phyloP scores from a whole-genome alignment of 2,797 vertebrate genomes.

The Columba guinea region DNA sequence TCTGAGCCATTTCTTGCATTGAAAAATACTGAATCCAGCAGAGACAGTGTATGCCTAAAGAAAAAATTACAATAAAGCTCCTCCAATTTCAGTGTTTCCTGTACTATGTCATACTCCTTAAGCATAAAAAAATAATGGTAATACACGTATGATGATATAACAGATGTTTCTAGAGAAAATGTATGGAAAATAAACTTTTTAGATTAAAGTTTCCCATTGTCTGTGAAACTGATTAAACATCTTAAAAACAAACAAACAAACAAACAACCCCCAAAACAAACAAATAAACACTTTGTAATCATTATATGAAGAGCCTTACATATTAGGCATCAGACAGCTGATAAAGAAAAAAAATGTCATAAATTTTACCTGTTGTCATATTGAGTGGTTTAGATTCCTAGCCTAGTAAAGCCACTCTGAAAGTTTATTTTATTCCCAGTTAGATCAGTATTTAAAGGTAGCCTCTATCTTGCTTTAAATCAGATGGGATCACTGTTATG shows the following conservation, averaged over 20 bases:
- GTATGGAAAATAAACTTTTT: not conserved
- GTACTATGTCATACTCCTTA: not conserved
- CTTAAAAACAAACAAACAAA: not conserved
- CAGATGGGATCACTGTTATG: not conserved
- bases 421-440: not conserved
- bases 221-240: not conserved
- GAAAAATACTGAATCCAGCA: not conserved
- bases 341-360: not conserved
- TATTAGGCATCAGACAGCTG: not conserved
- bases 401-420: not conserved
- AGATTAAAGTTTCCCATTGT: not conserved
- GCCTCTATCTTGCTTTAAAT: not conserved
- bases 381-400: not conserved
- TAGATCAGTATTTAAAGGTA: not conserved
- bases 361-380: not conserved
- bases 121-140: not conserved
- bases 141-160: not conserved
- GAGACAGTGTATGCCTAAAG: not conserved
- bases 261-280: too few relatives aligned
- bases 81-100: not conserved
- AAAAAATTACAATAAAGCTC: not conserved
- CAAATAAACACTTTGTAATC: not conserved
- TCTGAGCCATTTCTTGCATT: not conserved
- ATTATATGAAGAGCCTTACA: not conserved
- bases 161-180: not conserved